These are phyloP conservation scores for Acrobasis consociella DNA, from an alignment of 2,888 invertebrate genomes.

Conservation along the genomic window DNA sequence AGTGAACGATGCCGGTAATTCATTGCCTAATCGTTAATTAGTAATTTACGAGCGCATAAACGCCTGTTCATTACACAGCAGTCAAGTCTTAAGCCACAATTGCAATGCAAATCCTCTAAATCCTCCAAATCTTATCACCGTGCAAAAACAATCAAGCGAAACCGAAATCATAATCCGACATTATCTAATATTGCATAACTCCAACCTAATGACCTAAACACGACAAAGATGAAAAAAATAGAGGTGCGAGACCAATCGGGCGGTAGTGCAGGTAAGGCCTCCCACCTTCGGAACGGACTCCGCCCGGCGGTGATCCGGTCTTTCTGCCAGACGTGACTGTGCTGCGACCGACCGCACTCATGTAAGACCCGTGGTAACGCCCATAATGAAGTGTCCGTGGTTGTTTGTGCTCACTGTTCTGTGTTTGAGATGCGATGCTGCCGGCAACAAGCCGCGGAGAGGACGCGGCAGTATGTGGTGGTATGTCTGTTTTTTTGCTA, in stretches of 20 bases:
- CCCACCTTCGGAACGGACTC: conserved; percentile 67
- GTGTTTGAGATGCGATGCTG: conserved; percentile 76
- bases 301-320: conserved; percentile 58
- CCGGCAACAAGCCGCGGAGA: conserved; percentile 85
- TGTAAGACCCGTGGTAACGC: conserved; percentile 63
- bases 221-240: conserved; percentile 58
- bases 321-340: conserved; percentile 64
- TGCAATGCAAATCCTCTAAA: not conserved
- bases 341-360: conserved; percentile 71
- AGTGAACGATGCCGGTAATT: too few species aligned
- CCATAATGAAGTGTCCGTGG: conserved; percentile 81
- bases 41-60: too few species aligned
- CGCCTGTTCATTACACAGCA: too few species aligned
- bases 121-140: not conserved
- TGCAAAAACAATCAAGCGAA: conserved; percentile 1
- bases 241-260: conserved; percentile 69
- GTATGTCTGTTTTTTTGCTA: conserved; percentile 79
- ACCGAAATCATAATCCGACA: conserved; percentile 21
- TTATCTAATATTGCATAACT: conserved; percentile 47
- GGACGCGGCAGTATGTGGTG: conserved; percentile 97
- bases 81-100: not conserved
- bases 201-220: conserved; percentile 65
- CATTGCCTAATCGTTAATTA: too few species aligned
- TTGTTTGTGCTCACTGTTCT: conserved; percentile 80
- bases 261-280: conserved; percentile 69